Evolutionary conservation across 2,888 invertebrate genomes (phyloP).

Genomic region (Drosophila bunnanda): DNA sequence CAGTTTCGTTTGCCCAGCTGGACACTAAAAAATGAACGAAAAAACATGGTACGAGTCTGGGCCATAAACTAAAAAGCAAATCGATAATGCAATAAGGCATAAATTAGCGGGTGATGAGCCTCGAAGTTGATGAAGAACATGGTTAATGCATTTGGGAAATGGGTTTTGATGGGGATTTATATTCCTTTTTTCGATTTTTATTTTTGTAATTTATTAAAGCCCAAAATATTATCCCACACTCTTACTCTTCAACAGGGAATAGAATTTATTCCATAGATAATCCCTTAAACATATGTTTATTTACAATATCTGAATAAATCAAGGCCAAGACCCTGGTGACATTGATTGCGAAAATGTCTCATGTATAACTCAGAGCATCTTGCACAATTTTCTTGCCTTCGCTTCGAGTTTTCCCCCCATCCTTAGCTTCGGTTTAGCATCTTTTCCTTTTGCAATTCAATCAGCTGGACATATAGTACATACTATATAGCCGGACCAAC

Average conservation of each 20-base stretch:
- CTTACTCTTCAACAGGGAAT: neutral
- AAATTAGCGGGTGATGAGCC: slow-evolving; percentile 47
- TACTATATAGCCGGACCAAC: slow-evolving; percentile 46
- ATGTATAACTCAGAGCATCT: slow-evolving; percentile 41
- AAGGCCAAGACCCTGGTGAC: slow-evolving; percentile 28
- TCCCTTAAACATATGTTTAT: slow-evolving; percentile 1
- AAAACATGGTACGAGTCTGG: slow-evolving; percentile 5
- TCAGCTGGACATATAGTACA: slow-evolving; percentile 55
- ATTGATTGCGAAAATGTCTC: slow-evolving; percentile 57
- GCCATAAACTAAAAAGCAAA: slow-evolving; percentile 38
- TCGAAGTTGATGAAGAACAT: slow-evolving; percentile 9
- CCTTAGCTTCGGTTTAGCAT: slow-evolving; percentile 12
- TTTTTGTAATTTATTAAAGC: too few relatives aligned
- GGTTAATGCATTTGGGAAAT: slow-evolving; percentile 9
- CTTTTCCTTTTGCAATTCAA: slow-evolving; percentile 68
- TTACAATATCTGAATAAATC: slow-evolving; percentile 5
- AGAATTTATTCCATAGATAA: neutral
- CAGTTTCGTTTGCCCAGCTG: slow-evolving; percentile 44
- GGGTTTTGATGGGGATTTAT: neutral
- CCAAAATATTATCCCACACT: too few relatives aligned
- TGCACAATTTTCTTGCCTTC: slow-evolving; percentile 29
- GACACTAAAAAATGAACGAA: slow-evolving; percentile 4
- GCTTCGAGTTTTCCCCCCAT: slow-evolving; percentile 6
- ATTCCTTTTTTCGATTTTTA: too few relatives aligned
- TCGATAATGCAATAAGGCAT: slow-evolving; percentile 46